These are phyloP conservation scores for Cottoperca gobio DNA, from an alignment of 2,797 vertebrate species.

Conservation along the genomic window DNA sequence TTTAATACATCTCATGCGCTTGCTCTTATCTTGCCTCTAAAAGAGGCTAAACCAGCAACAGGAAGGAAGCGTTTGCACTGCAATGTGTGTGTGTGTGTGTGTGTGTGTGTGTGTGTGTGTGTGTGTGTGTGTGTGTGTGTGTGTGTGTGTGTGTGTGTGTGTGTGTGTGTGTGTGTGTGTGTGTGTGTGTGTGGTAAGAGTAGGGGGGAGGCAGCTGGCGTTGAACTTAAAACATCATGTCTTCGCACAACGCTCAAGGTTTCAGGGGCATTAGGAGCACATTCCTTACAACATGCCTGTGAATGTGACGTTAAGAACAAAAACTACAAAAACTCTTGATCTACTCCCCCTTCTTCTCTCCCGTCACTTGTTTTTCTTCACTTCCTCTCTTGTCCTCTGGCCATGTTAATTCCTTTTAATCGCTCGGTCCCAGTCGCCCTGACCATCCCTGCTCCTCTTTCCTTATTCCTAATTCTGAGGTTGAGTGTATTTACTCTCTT, in stretches of 20 bases:
- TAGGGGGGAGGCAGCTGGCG: slow-evolving; percentile 43
- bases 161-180: slow-evolving; percentile 23
- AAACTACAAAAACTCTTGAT: slow-evolving; percentile 24
- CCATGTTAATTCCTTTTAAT: slow-evolving; percentile 25
- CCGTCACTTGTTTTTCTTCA: slow-evolving; percentile 33
- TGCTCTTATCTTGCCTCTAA: slow-evolving; percentile 70
- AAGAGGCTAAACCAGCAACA: slow-evolving; percentile 78
- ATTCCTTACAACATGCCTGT: slow-evolving; percentile 46
- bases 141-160: slow-evolving; percentile 36
- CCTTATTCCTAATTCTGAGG: slow-evolving; percentile 6
- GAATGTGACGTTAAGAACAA: slow-evolving; percentile 41
- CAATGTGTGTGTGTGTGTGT: slow-evolving; percentile 42
- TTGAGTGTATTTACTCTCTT: neutral
- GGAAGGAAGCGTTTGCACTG: slow-evolving; percentile 79
- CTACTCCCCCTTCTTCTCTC: slow-evolving; percentile 10
- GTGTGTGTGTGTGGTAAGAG: slow-evolving; percentile 24
- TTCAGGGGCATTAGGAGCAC: slow-evolving; percentile 44
- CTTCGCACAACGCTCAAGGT: slow-evolving; percentile 61
- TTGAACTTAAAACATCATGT: slow-evolving; percentile 59
- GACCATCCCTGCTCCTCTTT: neutral
- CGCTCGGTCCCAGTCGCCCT: neutral
- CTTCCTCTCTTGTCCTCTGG: slow-evolving; percentile 24
- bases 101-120: slow-evolving; percentile 23
- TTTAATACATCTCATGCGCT: slow-evolving; percentile 48
- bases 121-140: slow-evolving; percentile 33